Evolutionary conservation across 2,888 invertebrate species (phyloP).

Genomic region (Cantharis lateralis): DNA sequence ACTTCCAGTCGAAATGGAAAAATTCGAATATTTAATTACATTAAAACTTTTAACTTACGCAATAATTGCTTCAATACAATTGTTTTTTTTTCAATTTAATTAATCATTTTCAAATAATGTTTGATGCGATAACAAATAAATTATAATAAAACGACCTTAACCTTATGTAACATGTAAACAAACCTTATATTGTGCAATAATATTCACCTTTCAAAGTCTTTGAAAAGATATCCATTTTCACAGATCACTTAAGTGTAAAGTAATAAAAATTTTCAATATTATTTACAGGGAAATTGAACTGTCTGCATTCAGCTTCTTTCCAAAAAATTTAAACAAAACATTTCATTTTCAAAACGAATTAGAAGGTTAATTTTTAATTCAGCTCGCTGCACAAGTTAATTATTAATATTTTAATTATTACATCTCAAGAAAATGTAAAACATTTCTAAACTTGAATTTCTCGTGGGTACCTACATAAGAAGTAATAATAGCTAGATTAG

Average conservation of each 20-base stretch:
- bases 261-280: not conserved
- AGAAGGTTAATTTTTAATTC: not conserved
- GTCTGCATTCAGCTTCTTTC: not conserved
- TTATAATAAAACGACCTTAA: not conserved
- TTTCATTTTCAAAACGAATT: not conserved
- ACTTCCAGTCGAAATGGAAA: not conserved
- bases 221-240: not conserved
- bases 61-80: not conserved
- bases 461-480: too few species aligned
- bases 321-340: not conserved
- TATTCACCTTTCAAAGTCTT: not conserved
- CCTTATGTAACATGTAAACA: not conserved
- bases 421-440: not conserved
- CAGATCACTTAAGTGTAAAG: not conserved
- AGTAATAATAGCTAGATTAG: too few species aligned
- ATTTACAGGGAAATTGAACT: not conserved
- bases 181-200: not conserved
- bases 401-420: not conserved
- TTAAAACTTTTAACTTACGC: not conserved
- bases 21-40: not conserved
- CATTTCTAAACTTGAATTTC: not conserved
- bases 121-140: not conserved
- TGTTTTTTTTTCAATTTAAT: not conserved
- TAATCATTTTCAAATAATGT: not conserved
- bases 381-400: not conserved